phyloP scores from a whole-genome alignment of 2,113 vertebrate species.

The Prietella phreatophila region DNA sequence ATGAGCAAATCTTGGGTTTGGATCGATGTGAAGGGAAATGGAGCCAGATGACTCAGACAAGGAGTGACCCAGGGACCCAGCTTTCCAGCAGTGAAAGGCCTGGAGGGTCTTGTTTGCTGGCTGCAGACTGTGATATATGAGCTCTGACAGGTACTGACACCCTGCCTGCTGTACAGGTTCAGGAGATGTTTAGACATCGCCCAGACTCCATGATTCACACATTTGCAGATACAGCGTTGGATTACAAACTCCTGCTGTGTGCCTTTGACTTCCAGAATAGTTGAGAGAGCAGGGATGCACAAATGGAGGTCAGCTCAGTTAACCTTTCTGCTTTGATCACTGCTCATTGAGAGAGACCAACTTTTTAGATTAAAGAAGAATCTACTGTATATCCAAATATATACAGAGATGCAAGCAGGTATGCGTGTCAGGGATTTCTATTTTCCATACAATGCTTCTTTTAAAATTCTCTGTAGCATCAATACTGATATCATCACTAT shows the following conservation, averaged over 20 bases:
- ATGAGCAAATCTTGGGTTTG: background rate
- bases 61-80: background rate
- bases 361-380: background rate
- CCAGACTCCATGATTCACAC: slow-evolving; percentile 58
- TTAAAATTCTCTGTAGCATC: background rate
- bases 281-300: slow-evolving; percentile 34
- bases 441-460: background rate
- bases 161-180: slow-evolving; percentile 57
- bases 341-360: background rate
- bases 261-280: slow-evolving; percentile 33
- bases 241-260: slow-evolving; percentile 58
- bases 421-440: background rate
- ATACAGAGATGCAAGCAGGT: background rate
- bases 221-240: slow-evolving; percentile 53
- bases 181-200: slow-evolving; percentile 59
- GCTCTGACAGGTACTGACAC: slow-evolving; percentile 64
- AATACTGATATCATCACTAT: background rate
- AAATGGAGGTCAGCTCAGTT: background rate
- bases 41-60: slow-evolving; percentile 12
- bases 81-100: slow-evolving; percentile 20
- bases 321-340: background rate
- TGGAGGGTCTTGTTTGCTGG: slow-evolving; percentile 31
- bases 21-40: slow-evolving; percentile 11
- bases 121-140: slow-evolving; percentile 59
- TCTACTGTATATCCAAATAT: slow-evolving; percentile 8